phyloP scores from a whole-genome alignment of 1,140 invertebrate genomes.

The Cryptotermes secundus region DNA sequence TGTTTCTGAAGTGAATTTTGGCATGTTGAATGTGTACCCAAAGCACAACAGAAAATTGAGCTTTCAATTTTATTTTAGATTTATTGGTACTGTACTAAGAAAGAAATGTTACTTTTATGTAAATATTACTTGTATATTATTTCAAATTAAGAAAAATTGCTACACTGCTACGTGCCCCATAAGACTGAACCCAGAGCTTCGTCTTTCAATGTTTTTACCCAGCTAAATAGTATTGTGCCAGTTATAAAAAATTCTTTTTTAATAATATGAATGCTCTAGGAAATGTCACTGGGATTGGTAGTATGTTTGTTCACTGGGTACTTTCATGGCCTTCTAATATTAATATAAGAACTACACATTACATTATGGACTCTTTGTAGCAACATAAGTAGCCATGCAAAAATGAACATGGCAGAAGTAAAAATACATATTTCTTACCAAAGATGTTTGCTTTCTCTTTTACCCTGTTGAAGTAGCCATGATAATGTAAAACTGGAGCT shows the following conservation, averaged over 20 bases:
- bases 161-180: constrained; percentile 2
- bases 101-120: neutral
- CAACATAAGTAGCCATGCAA: neutral
- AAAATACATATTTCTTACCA: constrained; percentile 15
- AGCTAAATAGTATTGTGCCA: neutral
- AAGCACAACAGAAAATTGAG: neutral
- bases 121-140: neutral
- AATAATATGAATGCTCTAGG: neutral
- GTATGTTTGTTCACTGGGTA: neutral
- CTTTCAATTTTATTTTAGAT: neutral
- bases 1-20: constrained; percentile 11
- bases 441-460: constrained; percentile 9
- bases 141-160: neutral
- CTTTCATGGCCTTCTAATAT: constrained; percentile 14
- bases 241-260: neutral
- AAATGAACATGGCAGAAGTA: neutral
- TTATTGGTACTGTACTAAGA: neutral
- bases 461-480: neutral
- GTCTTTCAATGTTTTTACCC: neutral
- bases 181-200: constrained; percentile 11
- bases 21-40: neutral
- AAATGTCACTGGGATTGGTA: neutral
- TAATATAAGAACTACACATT: neutral
- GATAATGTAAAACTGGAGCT: neutral
- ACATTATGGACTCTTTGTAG: neutral